Evolutionary conservation across 1,140 invertebrate genomes (phyloP).

Genomic region (Paralvinella palmiformis): DNA sequence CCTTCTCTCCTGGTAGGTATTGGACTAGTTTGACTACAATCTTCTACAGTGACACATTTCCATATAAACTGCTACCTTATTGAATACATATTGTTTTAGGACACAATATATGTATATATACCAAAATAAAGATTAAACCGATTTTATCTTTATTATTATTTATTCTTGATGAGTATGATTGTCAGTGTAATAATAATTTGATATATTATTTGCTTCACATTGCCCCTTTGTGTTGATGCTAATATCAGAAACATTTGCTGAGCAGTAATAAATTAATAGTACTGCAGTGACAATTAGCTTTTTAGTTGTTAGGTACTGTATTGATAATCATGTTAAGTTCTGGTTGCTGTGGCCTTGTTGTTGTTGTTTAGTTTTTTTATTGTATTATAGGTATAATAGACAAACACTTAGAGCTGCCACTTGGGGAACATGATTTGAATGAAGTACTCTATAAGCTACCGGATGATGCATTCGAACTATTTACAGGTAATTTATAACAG

Average conservation of each 20-base stretch:
- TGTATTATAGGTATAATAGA: slow-evolving; percentile 38
- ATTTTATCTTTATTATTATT: not conserved
- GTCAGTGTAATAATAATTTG: too few relatives aligned
- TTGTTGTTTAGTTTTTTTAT: not conserved
- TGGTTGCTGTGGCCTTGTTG: not conserved
- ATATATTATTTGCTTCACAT: too few relatives aligned
- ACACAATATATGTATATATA: too few relatives aligned
- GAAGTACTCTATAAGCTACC: slow-evolving; percentile 83
- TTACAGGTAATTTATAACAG: slow-evolving; percentile 66
- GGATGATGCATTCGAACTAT: slow-evolving; percentile 85
- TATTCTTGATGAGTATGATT: not conserved
- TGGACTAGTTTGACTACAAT: too few relatives aligned
- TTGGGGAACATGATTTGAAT: slow-evolving; percentile 80
- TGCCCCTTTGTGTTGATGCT: not conserved
- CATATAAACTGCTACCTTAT: too few relatives aligned
- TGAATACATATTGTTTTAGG: too few relatives aligned
- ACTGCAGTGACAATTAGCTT: too few relatives aligned
- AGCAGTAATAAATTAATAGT: too few relatives aligned
- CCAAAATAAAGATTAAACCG: too few relatives aligned
- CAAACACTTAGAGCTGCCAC: slow-evolving; percentile 45
- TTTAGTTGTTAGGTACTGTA: not conserved
- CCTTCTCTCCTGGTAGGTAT: slow-evolving; percentile 25
- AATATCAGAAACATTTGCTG: not conserved
- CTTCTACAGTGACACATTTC: too few relatives aligned
- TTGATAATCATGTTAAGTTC: not conserved